A percentile compares a stretch with the other conserved stretches of the same genome.
Evolutionary conservation across 2,113 vertebrate genomes (phyloP).

Genomic region (Eupsittula cactorum): DNA sequence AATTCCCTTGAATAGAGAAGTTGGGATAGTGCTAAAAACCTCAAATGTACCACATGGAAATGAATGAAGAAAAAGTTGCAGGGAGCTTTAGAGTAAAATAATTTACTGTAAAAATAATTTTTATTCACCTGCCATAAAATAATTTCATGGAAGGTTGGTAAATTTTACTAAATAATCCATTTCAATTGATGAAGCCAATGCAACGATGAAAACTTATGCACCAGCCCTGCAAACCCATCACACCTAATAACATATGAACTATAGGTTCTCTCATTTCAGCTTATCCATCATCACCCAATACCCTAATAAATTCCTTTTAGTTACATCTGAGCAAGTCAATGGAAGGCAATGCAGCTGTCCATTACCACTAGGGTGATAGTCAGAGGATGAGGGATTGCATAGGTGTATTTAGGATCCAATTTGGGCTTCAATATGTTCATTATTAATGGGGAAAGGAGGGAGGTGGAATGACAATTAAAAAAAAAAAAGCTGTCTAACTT

Average conservation of each 20-base stretch:
- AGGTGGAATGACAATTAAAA: rapidly evolving
- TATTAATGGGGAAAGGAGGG: rapidly evolving
- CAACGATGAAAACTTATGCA: background rate
- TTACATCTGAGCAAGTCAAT: background rate
- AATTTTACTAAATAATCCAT: background rate
- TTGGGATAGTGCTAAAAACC: background rate
- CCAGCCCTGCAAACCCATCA: background rate
- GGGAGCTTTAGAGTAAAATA: background rate
- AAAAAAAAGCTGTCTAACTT: background rate
- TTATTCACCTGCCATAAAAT: background rate
- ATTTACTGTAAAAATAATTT: background rate
- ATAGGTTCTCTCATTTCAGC: background rate
- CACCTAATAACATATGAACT: background rate
- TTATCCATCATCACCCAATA: background rate
- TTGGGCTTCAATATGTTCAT: background rate
- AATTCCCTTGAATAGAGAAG: background rate
- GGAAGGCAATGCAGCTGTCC: background rate
- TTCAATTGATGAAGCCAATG: background rate
- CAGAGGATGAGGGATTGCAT: background rate
- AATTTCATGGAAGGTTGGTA: background rate
- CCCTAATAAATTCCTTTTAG: background rate
- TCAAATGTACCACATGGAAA: background rate
- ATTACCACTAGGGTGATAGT: background rate
- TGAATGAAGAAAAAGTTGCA: background rate
- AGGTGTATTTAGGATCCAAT: background rate